Conservation (phyloP, 2,113 vertebrate genomes). For the Mohoua ochrocephala region DNA sequence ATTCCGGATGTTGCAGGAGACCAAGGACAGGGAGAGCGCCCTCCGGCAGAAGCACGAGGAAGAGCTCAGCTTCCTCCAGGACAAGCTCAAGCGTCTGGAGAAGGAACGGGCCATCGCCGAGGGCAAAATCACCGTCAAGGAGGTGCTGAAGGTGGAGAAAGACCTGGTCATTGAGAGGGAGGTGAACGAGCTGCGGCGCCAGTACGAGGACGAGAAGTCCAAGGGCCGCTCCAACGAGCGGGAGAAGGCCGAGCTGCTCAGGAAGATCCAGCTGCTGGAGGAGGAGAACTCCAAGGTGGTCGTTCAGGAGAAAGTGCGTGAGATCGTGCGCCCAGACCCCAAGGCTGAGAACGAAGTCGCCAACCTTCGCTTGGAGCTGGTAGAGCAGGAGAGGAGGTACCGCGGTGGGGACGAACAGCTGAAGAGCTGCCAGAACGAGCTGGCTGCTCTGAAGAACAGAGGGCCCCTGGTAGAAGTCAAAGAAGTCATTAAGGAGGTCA, state of each 20-base stretch:
- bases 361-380: constrained; percentile 89
- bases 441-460: constrained; percentile 79
- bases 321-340: constrained; percentile 94
- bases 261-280: constrained; percentile 85
- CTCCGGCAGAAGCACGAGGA: constrained; percentile 84
- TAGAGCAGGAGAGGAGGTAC: constrained; percentile 87
- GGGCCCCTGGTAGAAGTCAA: constrained; percentile 89
- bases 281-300: constrained; percentile 89
- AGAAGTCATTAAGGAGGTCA: constrained; percentile 93
- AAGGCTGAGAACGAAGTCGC: constrained; percentile 91
- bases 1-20: constrained; percentile 80
- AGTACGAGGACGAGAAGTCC: constrained; percentile 85
- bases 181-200: constrained; percentile 81
- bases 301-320: constrained; percentile 90
- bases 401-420: constrained; percentile 83
- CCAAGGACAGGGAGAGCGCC: constrained; percentile 74
- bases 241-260: constrained; percentile 84
- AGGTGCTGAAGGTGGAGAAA: constrained; percentile 94
- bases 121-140: constrained; percentile 91
- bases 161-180: constrained; percentile 84
- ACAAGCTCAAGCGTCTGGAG: constrained; percentile 86
- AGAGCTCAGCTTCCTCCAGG: constrained; percentile 87
- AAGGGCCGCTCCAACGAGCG: constrained; percentile 78
- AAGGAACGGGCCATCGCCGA: constrained; percentile 92
- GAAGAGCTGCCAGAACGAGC: constrained; percentile 79